Percentiles rank a stretch among this genome's conserved stretches.
Conservation (phyloP, 2,797 vertebrate species). For the Anguilla anguilla region DNA sequence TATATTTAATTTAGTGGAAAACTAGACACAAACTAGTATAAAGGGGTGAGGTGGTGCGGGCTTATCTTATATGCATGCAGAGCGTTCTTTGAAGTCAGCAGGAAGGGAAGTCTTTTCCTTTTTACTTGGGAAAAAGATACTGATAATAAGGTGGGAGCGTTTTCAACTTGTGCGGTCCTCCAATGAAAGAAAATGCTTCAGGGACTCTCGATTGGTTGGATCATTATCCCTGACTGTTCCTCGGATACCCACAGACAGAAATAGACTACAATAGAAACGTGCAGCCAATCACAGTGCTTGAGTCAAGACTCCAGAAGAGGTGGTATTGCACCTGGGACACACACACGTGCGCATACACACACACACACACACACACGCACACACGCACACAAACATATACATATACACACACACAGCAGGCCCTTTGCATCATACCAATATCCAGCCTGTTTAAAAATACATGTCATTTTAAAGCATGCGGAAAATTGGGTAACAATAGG, state of each 20-base stretch:
- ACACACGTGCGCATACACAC: not conserved
- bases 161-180: not conserved
- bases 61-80: not conserved
- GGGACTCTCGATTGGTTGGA: not conserved
- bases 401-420: not conserved
- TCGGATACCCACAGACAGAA: conserved; percentile 4
- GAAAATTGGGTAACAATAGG: not conserved
- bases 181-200: not conserved
- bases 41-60: not conserved
- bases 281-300: not conserved
- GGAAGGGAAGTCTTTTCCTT: not conserved
- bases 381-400: no score
- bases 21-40: not conserved
- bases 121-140: not conserved
- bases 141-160: not conserved
- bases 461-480: not conserved
- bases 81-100: not conserved
- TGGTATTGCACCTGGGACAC: not conserved
- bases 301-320: not conserved
- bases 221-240: not conserved
- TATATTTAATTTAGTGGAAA: not conserved
- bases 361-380: not conserved
- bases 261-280: not conserved
- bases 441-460: not conserved
- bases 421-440: not conserved